Conservation (phyloP, 1,140 invertebrate genomes). For the Hyles vespertilio region DNA sequence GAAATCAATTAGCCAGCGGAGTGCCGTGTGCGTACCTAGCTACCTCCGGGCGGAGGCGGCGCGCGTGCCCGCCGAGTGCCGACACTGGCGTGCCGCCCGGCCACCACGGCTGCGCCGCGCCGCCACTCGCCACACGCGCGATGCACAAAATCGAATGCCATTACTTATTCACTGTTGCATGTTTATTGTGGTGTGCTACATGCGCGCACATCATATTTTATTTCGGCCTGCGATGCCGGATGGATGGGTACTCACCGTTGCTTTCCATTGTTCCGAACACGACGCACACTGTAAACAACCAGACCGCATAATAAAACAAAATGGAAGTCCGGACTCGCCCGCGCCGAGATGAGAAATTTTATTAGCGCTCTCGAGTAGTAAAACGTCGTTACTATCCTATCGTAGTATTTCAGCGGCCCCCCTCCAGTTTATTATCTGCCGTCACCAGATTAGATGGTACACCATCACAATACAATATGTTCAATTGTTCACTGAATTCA, state of each 20-base stretch:
- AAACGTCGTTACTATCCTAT: constrained; percentile 75
- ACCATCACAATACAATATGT: constrained; percentile 58
- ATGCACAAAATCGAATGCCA: constrained; percentile 71
- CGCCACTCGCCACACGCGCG: constrained; percentile 11
- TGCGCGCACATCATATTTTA: constrained; percentile 60
- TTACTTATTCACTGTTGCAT: constrained; percentile 68
- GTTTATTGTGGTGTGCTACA: constrained; percentile 66
- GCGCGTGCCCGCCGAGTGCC: constrained; percentile 30
- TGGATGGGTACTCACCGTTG: constrained; percentile 61
- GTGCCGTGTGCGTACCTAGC: constrained; percentile 15
- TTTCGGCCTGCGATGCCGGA: constrained; percentile 28
- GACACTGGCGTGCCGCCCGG: constrained; percentile 33
- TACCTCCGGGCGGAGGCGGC: constrained; percentile 1
- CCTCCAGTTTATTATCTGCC: constrained; percentile 69
- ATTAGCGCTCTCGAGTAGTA: constrained; percentile 68
- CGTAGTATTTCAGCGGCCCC: constrained; percentile 75
- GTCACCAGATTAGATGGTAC: constrained; percentile 56
- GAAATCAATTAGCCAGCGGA: constrained; percentile 53
- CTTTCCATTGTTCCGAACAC: constrained; percentile 67
- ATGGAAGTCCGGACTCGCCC: constrained; percentile 66
- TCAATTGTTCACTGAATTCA: constrained; percentile 31
- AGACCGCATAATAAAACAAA: constrained; percentile 74
- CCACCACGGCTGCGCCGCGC: constrained; percentile 49
- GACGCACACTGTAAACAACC: constrained; percentile 69
- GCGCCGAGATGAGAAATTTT: constrained; percentile 67